These are phyloP conservation scores for Hipparchia semele DNA, from an alignment of 2,888 invertebrate genomes.

Conservation along the genomic window DNA sequence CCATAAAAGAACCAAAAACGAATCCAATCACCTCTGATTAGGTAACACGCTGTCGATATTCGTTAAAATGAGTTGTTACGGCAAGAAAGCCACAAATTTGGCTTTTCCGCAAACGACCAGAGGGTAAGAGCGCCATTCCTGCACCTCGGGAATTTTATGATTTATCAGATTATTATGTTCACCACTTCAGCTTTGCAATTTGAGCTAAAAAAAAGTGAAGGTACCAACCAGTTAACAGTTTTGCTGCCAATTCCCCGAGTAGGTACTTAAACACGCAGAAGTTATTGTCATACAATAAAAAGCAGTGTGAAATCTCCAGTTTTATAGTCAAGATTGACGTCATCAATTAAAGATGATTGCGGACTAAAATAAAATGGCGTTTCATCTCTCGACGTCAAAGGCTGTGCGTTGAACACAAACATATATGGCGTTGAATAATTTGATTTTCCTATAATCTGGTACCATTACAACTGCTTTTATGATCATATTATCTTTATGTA, in stretches of 20 bases:
- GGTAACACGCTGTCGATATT: too few species aligned
- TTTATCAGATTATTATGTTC: too few species aligned
- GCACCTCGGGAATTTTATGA: too few species aligned
- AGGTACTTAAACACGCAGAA: not conserved
- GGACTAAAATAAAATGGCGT: constrained; percentile 3
- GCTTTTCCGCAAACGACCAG: too few species aligned
- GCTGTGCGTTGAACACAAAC: constrained; percentile 6
- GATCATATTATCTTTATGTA: not conserved
- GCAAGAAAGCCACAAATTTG: too few species aligned
- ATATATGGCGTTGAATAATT: constrained; percentile 1
- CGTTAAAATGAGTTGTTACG: too few species aligned
- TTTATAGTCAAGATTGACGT: constrained; percentile 18
- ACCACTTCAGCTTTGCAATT: too few species aligned
- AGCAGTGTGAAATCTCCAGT: constrained; percentile 12
- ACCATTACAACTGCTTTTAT: not conserved
- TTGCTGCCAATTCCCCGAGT: constrained; percentile 1
- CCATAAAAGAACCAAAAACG: too few species aligned
- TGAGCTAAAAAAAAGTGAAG: too few species aligned
- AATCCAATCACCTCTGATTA: too few species aligned
- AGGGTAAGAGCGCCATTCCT: too few species aligned
- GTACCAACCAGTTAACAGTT: not conserved
- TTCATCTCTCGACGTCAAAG: constrained; percentile 6
- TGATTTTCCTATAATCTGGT: not conserved
- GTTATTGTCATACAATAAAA: constrained; percentile 20
- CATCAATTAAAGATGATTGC: constrained; percentile 10